These are phyloP conservation scores for Stomatorhinus ivindoensis DNA, from an alignment of 2,113 vertebrate genomes.

Conservation along the genomic window DNA sequence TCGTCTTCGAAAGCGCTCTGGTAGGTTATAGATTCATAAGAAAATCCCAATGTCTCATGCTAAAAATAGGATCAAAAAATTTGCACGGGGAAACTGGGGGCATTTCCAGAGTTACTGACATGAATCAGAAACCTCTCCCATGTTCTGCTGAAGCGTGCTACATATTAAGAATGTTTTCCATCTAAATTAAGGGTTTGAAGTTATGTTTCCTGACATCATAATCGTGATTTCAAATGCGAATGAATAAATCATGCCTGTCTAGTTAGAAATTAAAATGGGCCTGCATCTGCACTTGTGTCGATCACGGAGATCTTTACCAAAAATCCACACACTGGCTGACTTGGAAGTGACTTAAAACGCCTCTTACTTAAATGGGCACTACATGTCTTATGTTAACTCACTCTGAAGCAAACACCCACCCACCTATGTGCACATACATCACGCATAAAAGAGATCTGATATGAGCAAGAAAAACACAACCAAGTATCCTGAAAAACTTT, in stretches of 20 bases:
- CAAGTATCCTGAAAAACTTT: constrained; percentile 53
- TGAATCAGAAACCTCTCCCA: background rate
- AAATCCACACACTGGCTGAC: background rate
- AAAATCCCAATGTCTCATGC: background rate
- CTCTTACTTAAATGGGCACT: too few species aligned
- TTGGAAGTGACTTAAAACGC: too few species aligned
- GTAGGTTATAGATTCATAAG: background rate
- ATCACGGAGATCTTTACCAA: background rate
- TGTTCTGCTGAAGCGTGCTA: constrained; percentile 40
- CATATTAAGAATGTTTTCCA: constrained; percentile 56
- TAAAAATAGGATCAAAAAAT: constrained; percentile 10
- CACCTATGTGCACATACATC: constrained; percentile 9
- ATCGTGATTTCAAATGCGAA: constrained; percentile 71
- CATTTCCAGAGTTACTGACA: background rate
- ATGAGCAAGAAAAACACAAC: constrained; percentile 43
- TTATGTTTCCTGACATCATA: constrained; percentile 59
- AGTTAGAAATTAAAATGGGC: constrained; percentile 64
- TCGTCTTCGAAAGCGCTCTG: background rate
- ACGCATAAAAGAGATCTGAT: constrained; percentile 41
- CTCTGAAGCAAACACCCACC: constrained; percentile 5
- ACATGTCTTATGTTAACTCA: too few species aligned
- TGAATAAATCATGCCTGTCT: constrained; percentile 69
- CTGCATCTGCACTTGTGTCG: constrained; percentile 35
- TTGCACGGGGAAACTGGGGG: background rate
- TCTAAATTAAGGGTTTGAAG: constrained; percentile 67